These are phyloP conservation scores for Podocnemis expansa DNA, from an alignment of 2,113 vertebrate species.

Conservation along the genomic window DNA sequence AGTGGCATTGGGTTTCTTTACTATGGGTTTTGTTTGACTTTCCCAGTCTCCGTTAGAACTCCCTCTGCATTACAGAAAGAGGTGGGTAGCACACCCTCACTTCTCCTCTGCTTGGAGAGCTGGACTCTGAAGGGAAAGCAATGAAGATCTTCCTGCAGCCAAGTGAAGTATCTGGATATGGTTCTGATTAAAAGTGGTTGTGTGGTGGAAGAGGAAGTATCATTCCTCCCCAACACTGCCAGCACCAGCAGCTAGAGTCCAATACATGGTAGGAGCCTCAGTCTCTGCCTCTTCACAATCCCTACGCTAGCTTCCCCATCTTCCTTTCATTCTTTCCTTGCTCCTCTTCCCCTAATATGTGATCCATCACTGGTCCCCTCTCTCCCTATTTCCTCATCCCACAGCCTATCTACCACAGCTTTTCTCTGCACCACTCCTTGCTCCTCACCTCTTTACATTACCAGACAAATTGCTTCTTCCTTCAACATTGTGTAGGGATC, in stretches of 20 bases:
- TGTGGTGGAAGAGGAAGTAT: too few species aligned
- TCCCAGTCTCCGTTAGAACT: constrained; percentile 81
- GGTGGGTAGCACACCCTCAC: constrained; percentile 51
- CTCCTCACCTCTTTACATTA: background rate
- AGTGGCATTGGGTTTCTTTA: constrained; percentile 77
- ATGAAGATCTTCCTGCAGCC: too few species aligned
- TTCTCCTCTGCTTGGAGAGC: too few species aligned
- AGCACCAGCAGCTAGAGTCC: too few species aligned
- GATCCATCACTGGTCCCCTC: too few species aligned
- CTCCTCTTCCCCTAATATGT: background rate
- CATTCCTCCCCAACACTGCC: too few species aligned
- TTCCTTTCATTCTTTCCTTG: background rate
- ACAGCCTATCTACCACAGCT: background rate
- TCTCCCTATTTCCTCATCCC: background rate
- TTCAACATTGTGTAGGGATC: background rate
- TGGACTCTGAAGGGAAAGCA: too few species aligned
- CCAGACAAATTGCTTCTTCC: background rate
- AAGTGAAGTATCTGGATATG: too few species aligned
- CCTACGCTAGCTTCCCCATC: background rate
- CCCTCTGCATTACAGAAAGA: constrained; percentile 56
- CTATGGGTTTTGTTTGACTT: constrained; percentile 85
- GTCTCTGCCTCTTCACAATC: too few species aligned
- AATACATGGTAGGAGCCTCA: too few species aligned
- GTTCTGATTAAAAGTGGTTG: too few species aligned
- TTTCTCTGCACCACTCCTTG: background rate